Evolutionary conservation across 1,140 invertebrate genomes (phyloP).

Genomic region (Manduca sexta): DNA sequence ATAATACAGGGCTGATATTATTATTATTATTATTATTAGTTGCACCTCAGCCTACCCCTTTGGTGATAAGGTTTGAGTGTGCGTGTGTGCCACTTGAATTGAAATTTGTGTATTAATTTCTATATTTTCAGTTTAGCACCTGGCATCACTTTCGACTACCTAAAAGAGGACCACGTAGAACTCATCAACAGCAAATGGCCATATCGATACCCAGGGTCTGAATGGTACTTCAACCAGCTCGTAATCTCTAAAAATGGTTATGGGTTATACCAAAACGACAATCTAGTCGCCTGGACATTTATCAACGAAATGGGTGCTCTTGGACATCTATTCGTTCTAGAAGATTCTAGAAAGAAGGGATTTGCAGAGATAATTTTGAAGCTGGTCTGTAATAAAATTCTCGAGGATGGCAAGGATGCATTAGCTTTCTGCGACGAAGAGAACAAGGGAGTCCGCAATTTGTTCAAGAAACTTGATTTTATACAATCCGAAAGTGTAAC

Average conservation of each 20-base stretch:
- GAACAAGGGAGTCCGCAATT: slow-evolving; percentile 3
- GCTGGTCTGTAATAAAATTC: slow-evolving; percentile 19
- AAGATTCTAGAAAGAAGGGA: slow-evolving; percentile 28
- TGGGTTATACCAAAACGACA: slow-evolving; percentile 23
- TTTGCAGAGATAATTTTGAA: slow-evolving; percentile 30
- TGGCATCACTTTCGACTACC: slow-evolving; percentile 9
- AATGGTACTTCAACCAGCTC: slow-evolving; percentile 21
- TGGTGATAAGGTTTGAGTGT: too few relatives aligned
- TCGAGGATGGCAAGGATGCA: slow-evolving; percentile 15
- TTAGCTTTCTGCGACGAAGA: slow-evolving; percentile 2
- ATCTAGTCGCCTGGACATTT: slow-evolving; percentile 26
- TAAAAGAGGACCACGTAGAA: slow-evolving; percentile 11
- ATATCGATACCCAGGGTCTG: slow-evolving; percentile 20
- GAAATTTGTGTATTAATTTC: too few relatives aligned
- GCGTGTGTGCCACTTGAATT: too few relatives aligned
- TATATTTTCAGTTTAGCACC: slow-evolving; percentile 20
- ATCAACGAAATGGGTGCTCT: slow-evolving; percentile 29
- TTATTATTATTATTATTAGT: too few relatives aligned
- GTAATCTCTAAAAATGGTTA: slow-evolving; percentile 24
- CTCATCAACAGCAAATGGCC: slow-evolving; percentile 20
- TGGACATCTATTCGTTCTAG: slow-evolving; percentile 25
- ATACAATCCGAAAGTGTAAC: not conserved
- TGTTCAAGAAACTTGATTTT: slow-evolving; percentile 19
- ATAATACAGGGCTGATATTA: too few relatives aligned
- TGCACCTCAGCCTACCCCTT: too few relatives aligned